Evolutionary conservation across 2,888 invertebrate species (phyloP).

Genomic region (Parnassius apollo): DNA sequence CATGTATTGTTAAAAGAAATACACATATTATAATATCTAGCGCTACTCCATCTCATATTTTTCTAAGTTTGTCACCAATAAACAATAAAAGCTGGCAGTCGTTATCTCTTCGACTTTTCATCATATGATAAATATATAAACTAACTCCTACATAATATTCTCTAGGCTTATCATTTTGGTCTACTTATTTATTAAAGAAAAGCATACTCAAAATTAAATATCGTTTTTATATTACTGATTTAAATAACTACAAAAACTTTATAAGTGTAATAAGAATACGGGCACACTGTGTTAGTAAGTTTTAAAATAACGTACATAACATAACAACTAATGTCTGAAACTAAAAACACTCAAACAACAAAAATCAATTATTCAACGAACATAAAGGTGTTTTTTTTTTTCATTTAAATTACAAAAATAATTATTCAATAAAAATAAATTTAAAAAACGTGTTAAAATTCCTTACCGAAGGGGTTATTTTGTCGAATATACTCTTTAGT

Average conservation of each 20-base stretch:
- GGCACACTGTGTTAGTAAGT: slow-evolving; percentile 71
- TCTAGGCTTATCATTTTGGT: slow-evolving; percentile 58
- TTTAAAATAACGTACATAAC: slow-evolving; percentile 46
- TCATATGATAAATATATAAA: slow-evolving; percentile 47
- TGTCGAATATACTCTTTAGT: slow-evolving; percentile 83
- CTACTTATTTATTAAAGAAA: slow-evolving; percentile 70
- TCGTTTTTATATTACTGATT: slow-evolving; percentile 16
- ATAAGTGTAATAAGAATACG: slow-evolving; percentile 45
- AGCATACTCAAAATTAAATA: slow-evolving; percentile 63
- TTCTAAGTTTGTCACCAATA: slow-evolving; percentile 10
- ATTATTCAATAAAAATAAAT: slow-evolving; percentile 52
- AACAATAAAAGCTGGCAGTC: slow-evolving; percentile 23
- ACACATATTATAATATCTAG: slow-evolving; percentile 21
- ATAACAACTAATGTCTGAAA: slow-evolving; percentile 65
- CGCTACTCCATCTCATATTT: slow-evolving; percentile 13
- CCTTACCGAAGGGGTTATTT: slow-evolving; percentile 83
- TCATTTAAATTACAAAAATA: slow-evolving; percentile 57
- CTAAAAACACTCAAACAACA: slow-evolving; percentile 62
- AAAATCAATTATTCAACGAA: slow-evolving; percentile 61
- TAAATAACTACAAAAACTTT: slow-evolving; percentile 23
- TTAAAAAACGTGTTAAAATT: slow-evolving; percentile 79
- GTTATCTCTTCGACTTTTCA: slow-evolving; percentile 34
- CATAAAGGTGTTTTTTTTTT: slow-evolving; percentile 61
- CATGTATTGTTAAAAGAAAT: slow-evolving; percentile 4
- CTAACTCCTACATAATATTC: slow-evolving; percentile 55